Percentiles rank a stretch among this genome's conserved stretches.
Evolutionary conservation across 2,113 vertebrate species (phyloP).

Genomic region (Tautogolabrus adspersus): DNA sequence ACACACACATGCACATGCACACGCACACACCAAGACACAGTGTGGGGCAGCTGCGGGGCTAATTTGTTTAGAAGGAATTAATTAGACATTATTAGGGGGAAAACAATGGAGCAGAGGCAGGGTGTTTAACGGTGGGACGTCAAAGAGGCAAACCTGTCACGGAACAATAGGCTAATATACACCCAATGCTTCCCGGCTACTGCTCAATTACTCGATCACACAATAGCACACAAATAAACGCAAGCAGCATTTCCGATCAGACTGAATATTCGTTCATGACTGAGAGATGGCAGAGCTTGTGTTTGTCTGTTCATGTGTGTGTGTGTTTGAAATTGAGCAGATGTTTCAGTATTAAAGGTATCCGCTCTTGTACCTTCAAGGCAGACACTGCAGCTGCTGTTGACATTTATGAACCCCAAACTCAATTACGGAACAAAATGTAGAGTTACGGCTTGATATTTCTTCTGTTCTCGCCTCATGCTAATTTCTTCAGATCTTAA

Average conservation of each 20-base stretch:
- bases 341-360: slow-evolving; percentile 50
- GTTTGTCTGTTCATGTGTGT: slow-evolving; percentile 8
- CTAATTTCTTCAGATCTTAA: slow-evolving; percentile 29
- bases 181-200: slow-evolving; percentile 63
- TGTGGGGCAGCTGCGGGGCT: slow-evolving; percentile 52
- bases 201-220: slow-evolving; percentile 69
- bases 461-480: background rate
- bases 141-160: slow-evolving; percentile 71
- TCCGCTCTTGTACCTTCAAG: slow-evolving; percentile 28
- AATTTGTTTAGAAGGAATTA: slow-evolving; percentile 75
- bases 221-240: slow-evolving; percentile 34
- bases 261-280: slow-evolving; percentile 32
- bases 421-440: slow-evolving; percentile 46
- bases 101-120: slow-evolving; percentile 69
- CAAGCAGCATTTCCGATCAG: slow-evolving; percentile 35
- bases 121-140: slow-evolving; percentile 62
- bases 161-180: slow-evolving; percentile 75
- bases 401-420: slow-evolving; percentile 42
- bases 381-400: slow-evolving; percentile 38
- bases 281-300: slow-evolving; percentile 38
- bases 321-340: slow-evolving; percentile 43
- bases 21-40: slow-evolving; percentile 16
- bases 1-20: background rate
- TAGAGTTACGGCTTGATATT: slow-evolving; percentile 3
- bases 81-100: slow-evolving; percentile 74